Conservation (phyloP, 2,888 invertebrate species). For the Athalia circularis region DNA sequence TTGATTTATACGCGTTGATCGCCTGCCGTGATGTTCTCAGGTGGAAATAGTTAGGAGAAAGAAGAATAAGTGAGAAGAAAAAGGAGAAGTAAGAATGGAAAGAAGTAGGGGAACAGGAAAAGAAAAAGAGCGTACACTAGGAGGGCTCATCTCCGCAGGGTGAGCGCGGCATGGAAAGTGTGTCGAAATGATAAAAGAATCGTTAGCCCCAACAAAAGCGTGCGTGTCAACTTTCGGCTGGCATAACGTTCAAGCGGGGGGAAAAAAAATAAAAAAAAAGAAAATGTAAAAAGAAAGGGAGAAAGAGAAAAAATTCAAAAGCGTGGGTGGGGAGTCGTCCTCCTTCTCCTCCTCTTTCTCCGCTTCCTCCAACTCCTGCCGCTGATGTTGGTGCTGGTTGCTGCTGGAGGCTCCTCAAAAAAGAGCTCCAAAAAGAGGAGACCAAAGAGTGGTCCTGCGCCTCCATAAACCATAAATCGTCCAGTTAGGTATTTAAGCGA, state of each 20-base stretch:
- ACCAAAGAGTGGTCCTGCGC: constrained; percentile 50
- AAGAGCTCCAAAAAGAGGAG: constrained; percentile 46
- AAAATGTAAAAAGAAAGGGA: constrained; percentile 37
- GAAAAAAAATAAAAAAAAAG: constrained; percentile 43
- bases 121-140: constrained; percentile 11
- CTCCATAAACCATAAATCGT: constrained; percentile 67
- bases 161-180: constrained; percentile 54
- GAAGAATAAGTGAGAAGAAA: background rate
- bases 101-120: background rate
- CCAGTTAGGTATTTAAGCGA: constrained; percentile 70
- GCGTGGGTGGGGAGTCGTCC: constrained; percentile 56
- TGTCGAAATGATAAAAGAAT: constrained; percentile 67
- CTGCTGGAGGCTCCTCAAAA: constrained; percentile 17
- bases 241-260: constrained; percentile 44
- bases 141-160: constrained; percentile 30
- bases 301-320: constrained; percentile 52
- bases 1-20: constrained; percentile 41
- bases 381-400: no score
- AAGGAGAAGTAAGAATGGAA: background rate
- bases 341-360: background rate
- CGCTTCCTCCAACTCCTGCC: no score
- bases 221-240: constrained; percentile 61
- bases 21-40: constrained; percentile 44
- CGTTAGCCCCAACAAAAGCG: constrained; percentile 56
- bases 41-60: constrained; percentile 30